Evolutionary conservation across 2,888 invertebrate species (phyloP).

Genomic region (Mermis nigrescens): DNA sequence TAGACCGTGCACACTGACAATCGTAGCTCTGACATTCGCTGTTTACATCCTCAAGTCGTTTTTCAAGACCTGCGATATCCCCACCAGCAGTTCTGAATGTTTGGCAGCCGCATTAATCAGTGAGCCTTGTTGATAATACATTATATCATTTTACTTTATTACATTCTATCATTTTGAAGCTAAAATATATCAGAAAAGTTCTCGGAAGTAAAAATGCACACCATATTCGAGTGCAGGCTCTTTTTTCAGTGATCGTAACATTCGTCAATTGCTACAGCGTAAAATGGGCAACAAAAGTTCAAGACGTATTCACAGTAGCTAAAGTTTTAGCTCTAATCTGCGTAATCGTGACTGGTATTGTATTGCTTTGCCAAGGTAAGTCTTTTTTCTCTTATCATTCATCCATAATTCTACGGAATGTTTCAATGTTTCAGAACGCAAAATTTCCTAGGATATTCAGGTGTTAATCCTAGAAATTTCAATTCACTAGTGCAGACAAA

Average conservation of each 20-base stretch:
- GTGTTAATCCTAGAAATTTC: no score
- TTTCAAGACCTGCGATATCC: conserved; percentile 79
- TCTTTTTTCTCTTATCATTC: no score
- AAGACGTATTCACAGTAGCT: conserved; percentile 91
- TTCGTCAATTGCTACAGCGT: conserved; percentile 95
- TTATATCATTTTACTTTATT: conserved; percentile 10
- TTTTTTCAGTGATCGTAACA: conserved; percentile 61
- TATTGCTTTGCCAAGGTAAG: conserved; percentile 60
- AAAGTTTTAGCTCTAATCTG: conserved; percentile 64
- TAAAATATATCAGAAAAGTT: no score
- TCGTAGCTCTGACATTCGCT: conserved; percentile 90
- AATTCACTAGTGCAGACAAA: no score
- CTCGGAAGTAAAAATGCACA: no score
- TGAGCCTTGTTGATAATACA: no score
- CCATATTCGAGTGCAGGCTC: no score
- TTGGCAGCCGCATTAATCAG: conserved; percentile 82
- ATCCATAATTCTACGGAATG: no score
- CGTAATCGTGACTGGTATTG: conserved; percentile 75
- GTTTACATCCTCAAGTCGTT: conserved; percentile 85
- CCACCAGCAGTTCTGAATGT: conserved; percentile 61
- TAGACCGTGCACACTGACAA: conserved; percentile 81
- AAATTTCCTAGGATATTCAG: no score
- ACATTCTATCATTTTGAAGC: no score
- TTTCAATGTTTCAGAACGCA: no score
- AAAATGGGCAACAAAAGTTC: conserved; percentile 76